Conservation (phyloP, 2,113 vertebrate genomes). For the Donacobius atricapilla region DNA sequence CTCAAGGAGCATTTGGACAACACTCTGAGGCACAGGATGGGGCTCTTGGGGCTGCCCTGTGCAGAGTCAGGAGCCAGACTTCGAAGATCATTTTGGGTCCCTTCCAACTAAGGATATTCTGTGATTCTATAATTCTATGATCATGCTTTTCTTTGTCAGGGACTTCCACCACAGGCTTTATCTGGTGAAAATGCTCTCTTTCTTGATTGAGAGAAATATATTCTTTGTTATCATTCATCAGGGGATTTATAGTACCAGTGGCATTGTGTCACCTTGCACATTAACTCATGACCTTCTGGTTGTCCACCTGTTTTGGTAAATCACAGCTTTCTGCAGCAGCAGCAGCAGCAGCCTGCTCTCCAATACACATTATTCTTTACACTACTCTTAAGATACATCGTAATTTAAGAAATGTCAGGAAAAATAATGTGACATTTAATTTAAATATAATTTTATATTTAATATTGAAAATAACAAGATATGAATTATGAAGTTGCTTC, state of each 20-base stretch:
- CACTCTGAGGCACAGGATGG: not conserved
- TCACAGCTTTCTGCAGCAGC: not conserved
- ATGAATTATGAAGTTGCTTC: not conserved
- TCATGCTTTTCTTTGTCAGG: not conserved
- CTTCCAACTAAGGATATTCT: not conserved
- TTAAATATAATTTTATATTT: not conserved
- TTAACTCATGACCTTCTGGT: not conserved
- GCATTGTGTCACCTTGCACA: not conserved
- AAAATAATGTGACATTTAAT: not conserved
- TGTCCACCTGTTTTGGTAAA: not conserved
- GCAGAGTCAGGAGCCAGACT: not conserved
- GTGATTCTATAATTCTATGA: not conserved
- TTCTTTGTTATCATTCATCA: not conserved
- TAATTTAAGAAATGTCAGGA: not conserved
- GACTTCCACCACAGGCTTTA: not conserved
- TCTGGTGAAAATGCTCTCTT: not conserved
- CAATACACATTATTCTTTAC: not conserved
- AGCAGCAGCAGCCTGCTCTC: not conserved
- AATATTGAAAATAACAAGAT: not conserved
- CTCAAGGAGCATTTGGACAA: not conserved
- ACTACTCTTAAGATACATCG: not conserved
- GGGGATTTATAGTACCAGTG: not conserved
- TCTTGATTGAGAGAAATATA: not conserved
- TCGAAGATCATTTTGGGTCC: not conserved
- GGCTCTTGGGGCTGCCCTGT: not conserved